Evolutionary conservation across 2,888 invertebrate genomes (phyloP), one percentile per base, ranked within the genome.

Genomic region (Campoletis raptor): DNA sequence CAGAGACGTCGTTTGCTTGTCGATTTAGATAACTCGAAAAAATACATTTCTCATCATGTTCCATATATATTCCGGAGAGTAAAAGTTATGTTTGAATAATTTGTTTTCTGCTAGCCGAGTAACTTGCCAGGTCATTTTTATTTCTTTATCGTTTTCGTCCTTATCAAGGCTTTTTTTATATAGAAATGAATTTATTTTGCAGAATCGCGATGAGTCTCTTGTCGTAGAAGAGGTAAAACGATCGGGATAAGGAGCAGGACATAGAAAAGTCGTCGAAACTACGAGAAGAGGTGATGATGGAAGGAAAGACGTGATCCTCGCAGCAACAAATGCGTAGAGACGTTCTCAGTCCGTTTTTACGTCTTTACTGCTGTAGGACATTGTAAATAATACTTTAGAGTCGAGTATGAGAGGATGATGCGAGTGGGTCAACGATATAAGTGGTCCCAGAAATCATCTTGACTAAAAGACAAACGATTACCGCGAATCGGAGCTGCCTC

Each of bases 21-120:
- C 57, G 78, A 74, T 81, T 76, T 81, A 69, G 74, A 69, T 74
- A 73, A 76, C 48, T 78, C 87, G 72, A 86, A 89, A 88, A 90
- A 89, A 90, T 89, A 88, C 88, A 89, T 89, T 90, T 90, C 89
- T 90, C 89, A 90, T 88, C 88, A 88, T 85, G 81, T 89, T 88
- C 84, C 82, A 85, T 83, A 86, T 86, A 88, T 84, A 88, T 86
- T 82, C 54, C 74, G 74, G 79, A 82, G 74, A 57, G 78, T 79
- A 72, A 57, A 79, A 73, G 72, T 79, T 74, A 79, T 57, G 69
- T 74, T 70, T 37, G 37, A 84, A 86, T 85, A 82, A 61, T 85
- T 85, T 67, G 61, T 78, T 80, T 80, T 37, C 84, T 24, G 12
- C 61, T 52, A n/a, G 69, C 74, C 84, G 80, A 81, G 64, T 81